Conservation (phyloP, 2,797 vertebrate genomes). For the Arrhamphus sclerolepis region DNA sequence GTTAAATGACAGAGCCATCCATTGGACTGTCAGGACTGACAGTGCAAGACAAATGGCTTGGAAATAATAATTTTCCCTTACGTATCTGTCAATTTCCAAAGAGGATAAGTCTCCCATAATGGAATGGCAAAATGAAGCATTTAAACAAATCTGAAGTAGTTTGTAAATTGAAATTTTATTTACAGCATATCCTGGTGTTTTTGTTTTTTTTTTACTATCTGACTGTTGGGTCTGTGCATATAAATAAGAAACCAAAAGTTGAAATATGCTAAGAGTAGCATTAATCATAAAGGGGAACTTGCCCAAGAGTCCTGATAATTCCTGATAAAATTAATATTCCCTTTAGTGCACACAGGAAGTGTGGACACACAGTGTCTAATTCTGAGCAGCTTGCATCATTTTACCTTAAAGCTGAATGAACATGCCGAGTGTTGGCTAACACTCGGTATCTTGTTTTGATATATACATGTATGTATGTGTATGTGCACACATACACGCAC, state of each 20-base stretch:
- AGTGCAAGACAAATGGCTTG: slow-evolving; percentile 67
- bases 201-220: background rate
- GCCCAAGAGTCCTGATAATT: too few relatives aligned
- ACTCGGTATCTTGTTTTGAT: too few relatives aligned
- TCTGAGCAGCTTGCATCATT: slow-evolving; percentile 51
- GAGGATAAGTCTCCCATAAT: slow-evolving; percentile 14
- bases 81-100: slow-evolving; percentile 50
- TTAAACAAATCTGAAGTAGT: slow-evolving; percentile 18
- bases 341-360: slow-evolving; percentile 17
- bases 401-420: slow-evolving; percentile 37
- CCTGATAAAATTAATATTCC: slow-evolving; percentile 60
- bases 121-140: slow-evolving; percentile 16
- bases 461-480: too few relatives aligned
- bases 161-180: slow-evolving; percentile 28
- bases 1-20: slow-evolving; percentile 72
- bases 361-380: slow-evolving; percentile 42
- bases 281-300: too few relatives aligned
- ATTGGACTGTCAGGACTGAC: slow-evolving; percentile 67
- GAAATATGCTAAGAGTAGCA: too few relatives aligned
- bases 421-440: slow-evolving; percentile 15
- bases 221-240: too few relatives aligned
- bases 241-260: too few relatives aligned
- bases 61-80: slow-evolving; percentile 70
- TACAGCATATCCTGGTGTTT: slow-evolving; percentile 1
- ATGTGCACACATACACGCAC: too few relatives aligned